Percentiles rank a stretch among this genome's conserved stretches.
phyloP scores from a whole-genome alignment of 1,140 invertebrate species.

The Zaprionus inermis region DNA sequence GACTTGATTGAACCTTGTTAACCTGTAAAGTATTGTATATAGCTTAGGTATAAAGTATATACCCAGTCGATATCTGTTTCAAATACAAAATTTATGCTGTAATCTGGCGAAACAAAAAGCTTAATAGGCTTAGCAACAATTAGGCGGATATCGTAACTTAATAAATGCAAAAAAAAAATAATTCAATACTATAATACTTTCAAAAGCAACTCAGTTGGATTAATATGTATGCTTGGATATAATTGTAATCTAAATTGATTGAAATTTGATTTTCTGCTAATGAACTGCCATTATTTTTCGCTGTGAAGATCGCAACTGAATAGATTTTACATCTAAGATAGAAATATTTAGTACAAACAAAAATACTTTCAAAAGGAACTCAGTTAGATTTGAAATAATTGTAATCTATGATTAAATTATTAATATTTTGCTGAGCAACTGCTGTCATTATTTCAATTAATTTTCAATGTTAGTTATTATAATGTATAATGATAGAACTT shows the following conservation, averaged over 20 bases:
- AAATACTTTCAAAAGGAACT: too few species aligned
- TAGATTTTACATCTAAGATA: too few species aligned
- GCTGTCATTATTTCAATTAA: neutral
- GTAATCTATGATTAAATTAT: neutral
- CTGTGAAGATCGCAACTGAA: too few species aligned
- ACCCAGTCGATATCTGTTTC: neutral
- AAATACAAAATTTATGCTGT: neutral
- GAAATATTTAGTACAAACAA: too few species aligned
- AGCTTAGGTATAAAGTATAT: neutral
- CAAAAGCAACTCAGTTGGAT: neutral
- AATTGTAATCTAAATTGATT: too few species aligned
- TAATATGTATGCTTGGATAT: too few species aligned
- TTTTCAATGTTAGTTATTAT: neutral
- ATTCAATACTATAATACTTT: neutral
- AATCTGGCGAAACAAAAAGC: neutral
- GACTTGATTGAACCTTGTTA: slow-evolving; percentile 27
- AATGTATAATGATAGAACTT: neutral
- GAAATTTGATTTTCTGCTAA: neutral
- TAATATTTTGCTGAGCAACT: neutral
- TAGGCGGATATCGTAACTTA: neutral
- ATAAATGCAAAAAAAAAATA: neutral
- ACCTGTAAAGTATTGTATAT: slow-evolving; percentile 16
- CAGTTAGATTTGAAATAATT: too few species aligned
- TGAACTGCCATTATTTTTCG: neutral
- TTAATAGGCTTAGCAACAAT: neutral